Evolutionary conservation across 2,888 invertebrate species (phyloP), one percentile per base, ranked within the genome.

Genomic region (Gastracanthus pulcherrimus): DNA sequence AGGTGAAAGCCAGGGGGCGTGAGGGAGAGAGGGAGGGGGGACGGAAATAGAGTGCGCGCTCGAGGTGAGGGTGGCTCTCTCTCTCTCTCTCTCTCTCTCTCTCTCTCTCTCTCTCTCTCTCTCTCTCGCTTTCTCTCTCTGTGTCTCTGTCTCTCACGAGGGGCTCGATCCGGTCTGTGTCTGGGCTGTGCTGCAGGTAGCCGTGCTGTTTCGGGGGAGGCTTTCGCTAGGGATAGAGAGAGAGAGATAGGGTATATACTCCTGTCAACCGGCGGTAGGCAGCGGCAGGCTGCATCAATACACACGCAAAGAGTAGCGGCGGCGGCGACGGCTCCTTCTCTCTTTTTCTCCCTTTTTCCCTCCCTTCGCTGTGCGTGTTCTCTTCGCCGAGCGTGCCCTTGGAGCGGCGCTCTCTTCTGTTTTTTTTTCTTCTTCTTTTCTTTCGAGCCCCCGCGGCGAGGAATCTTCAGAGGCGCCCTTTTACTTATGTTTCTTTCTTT

Each of bases 161-260:
- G 38, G 4, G 34, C 69, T 67, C 29, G 71, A 69, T 74, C 70
- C 26, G 75, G 23, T 70, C 23, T 26, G n/a, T n/a, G n/a, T 16
- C 45, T 45, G 16, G 69, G 64, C 82, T 71, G 76, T 62, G 78
- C 84, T 80, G 51, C 79, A 79, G 76, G 81, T 81, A 76, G 16
- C 74, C 69, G 51, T 67, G 26, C 74, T 71, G 34, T 66, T 69
- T 66, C 69, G 75, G 41, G 71, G 60, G 29, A 77, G 67, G 79
- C 80, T 77, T 41, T 72, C 83, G 76, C 83, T 83, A 78, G n/a
- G n/a, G n/a, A n/a, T n/a, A n/a, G n/a, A n/a, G n/a, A n/a, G n/a
- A n/a, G n/a, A n/a, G n/a, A n/a, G 81, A 81, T 76, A 83, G 66
- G 38, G 38, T 26, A 36, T 41, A n/a, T 9, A 41, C 69, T 71